Evolutionary conservation across 2,888 invertebrate genomes (phyloP).

Genomic region (Rotaria socialis): DNA sequence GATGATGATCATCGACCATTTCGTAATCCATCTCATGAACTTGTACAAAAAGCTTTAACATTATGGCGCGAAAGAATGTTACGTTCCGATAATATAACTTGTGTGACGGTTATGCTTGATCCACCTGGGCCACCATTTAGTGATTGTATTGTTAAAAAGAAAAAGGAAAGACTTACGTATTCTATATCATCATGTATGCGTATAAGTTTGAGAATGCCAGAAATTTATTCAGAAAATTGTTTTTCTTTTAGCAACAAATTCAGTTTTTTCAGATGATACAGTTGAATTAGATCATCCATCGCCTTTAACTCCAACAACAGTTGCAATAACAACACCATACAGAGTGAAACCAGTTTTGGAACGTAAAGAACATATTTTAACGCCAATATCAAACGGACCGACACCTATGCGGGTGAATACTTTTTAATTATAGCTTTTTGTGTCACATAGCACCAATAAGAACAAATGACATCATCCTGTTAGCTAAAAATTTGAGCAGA

Average conservation of each 20-base stretch:
- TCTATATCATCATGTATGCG: constrained; percentile 7
- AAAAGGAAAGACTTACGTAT: neutral
- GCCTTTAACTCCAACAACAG: neutral
- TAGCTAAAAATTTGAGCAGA: too few relatives aligned
- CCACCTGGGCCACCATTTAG: constrained; percentile 74
- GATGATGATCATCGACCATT: constrained; percentile 48
- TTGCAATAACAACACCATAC: neutral
- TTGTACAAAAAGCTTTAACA: constrained; percentile 77
- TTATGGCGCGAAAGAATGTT: constrained; percentile 78
- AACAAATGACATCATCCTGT: too few relatives aligned
- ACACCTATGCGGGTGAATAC: neutral
- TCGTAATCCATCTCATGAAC: constrained; percentile 81
- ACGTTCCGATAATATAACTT: constrained; percentile 92
- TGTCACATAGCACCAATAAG: neutral
- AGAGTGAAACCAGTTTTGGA: neutral
- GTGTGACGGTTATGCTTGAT: constrained; percentile 83
- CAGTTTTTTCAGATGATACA: constrained; percentile 27
- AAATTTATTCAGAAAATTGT: neutral
- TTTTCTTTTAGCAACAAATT: constrained; percentile 10
- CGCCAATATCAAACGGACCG: constrained; percentile 5
- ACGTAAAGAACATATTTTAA: constrained; percentile 31
- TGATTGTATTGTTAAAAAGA: constrained; percentile 36
- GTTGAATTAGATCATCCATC: constrained; percentile 3
- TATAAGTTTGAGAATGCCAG: neutral
- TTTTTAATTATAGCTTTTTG: neutral